These are phyloP conservation scores for Aphrophora alni DNA, from an alignment of 2,888 invertebrate genomes.

Conservation along the genomic window DNA sequence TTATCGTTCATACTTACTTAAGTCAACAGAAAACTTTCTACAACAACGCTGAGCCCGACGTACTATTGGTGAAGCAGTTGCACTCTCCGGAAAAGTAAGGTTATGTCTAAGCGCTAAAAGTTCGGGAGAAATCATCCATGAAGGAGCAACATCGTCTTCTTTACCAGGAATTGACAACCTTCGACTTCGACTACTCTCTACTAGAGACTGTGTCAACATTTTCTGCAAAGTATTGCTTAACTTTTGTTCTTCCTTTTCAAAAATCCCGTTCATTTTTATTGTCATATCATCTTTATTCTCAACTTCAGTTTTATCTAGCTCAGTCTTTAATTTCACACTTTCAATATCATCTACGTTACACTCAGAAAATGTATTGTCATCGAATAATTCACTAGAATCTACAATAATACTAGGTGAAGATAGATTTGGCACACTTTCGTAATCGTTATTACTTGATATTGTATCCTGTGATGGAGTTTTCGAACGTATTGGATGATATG, in stretches of 20 bases:
- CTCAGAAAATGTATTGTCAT: not conserved
- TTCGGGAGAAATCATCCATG: slow-evolving; percentile 84
- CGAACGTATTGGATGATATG: not conserved
- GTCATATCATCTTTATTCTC: not conserved
- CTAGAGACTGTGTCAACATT: not conserved
- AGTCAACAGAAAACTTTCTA: slow-evolving; percentile 76
- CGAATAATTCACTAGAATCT: not conserved
- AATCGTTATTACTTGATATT: not conserved
- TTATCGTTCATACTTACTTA: slow-evolving; percentile 60
- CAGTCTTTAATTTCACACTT: not conserved
- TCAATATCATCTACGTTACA: not conserved
- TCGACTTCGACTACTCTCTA: not conserved
- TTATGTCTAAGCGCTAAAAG: slow-evolving; percentile 81
- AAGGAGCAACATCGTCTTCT: slow-evolving; percentile 64
- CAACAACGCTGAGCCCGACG: slow-evolving; percentile 57
- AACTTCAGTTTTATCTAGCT: not conserved
- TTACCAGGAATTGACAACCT: not conserved
- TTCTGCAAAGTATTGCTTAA: not conserved
- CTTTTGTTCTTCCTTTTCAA: not conserved
- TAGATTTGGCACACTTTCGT: slow-evolving; percentile 12
- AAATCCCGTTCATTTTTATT: not conserved
- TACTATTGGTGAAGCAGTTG: slow-evolving; percentile 76
- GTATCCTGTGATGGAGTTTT: not conserved
- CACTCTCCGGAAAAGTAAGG: slow-evolving; percentile 80
- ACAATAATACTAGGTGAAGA: not conserved